Conservation (phyloP, 23 tunicate species). For the Diplosoma virens region DNA sequence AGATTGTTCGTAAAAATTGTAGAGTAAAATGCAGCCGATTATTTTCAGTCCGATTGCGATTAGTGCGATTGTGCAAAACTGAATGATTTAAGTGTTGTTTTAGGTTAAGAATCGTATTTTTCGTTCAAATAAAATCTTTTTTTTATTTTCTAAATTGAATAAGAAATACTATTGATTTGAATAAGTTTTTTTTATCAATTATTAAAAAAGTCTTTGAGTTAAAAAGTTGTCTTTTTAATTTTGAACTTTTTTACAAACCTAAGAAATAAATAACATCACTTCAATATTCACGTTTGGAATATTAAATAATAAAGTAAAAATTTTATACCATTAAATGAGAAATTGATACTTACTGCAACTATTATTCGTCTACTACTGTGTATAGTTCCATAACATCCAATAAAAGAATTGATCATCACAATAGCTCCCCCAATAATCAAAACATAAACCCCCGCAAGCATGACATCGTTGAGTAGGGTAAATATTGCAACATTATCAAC, state of each 20-base stretch:
- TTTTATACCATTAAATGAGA: too few relatives aligned
- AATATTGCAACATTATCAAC: constrained; percentile 33
- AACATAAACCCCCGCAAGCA: constrained; percentile 53
- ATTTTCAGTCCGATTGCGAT: constrained; percentile 45
- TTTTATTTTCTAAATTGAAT: too few relatives aligned
- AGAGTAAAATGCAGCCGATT: constrained; percentile 59
- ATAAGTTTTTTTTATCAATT: too few relatives aligned
- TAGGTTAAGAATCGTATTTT: too few relatives aligned
- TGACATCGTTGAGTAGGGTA: constrained; percentile 23
- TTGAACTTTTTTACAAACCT: too few relatives aligned
- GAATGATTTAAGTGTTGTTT: not conserved
- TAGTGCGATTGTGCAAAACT: constrained; percentile 58
- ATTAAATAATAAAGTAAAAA: too few relatives aligned
- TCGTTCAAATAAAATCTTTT: too few relatives aligned
- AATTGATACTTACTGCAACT: constrained; percentile 60
- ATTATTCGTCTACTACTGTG: constrained; percentile 49
- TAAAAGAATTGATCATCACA: constrained; percentile 55
- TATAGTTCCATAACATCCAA: constrained; percentile 58
- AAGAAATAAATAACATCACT: too few relatives aligned
- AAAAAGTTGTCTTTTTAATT: too few relatives aligned
- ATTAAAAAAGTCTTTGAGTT: too few relatives aligned
- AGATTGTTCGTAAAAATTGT: constrained; percentile 33
- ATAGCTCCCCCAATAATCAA: constrained; percentile 59
- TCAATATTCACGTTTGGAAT: too few relatives aligned
- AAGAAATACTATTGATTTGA: too few relatives aligned